A percentile compares a stretch with the other conserved stretches of the same genome.
Evolutionary conservation across 1,140 invertebrate species (phyloP).

Genomic region (Carcinoscorpius rotundicauda): DNA sequence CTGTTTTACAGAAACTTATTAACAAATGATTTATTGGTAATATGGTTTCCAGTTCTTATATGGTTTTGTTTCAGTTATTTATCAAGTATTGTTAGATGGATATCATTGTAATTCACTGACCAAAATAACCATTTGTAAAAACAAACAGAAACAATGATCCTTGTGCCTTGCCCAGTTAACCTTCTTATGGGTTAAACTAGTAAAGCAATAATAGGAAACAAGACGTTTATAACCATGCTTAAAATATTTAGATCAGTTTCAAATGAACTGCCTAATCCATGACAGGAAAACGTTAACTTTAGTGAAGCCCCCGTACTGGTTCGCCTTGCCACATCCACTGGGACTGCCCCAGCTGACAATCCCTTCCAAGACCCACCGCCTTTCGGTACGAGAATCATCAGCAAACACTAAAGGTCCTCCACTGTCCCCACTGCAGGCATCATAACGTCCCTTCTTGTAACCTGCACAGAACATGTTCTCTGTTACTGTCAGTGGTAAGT

Average conservation of each 20-base stretch:
- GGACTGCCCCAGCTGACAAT: constrained; percentile 20
- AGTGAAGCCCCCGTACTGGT: constrained; percentile 19
- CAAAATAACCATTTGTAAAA: no score
- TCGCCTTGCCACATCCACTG: constrained; percentile 12
- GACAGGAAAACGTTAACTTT: constrained; percentile 14
- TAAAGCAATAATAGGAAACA: no score
- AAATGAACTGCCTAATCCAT: constrained; percentile 18
- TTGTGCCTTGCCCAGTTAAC: no score
- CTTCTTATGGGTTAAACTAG: no score
- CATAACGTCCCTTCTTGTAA: constrained; percentile 1
- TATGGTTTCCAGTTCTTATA: no score
- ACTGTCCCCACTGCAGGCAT: constrained; percentile 20
- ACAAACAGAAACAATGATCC: no score
- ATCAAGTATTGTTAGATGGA: no score
- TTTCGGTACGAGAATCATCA: constrained; percentile 13
- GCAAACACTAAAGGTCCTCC: constrained; percentile 19
- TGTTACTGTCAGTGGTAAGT: constrained; percentile 16
- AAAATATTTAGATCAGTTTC: neutral
- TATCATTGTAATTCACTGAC: no score
- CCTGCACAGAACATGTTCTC: constrained; percentile 21
- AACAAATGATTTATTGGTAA: no score
- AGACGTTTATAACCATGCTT: no score
- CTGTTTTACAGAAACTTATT: no score
- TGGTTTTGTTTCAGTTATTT: no score
- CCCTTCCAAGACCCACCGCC: constrained; percentile 19